Percentiles rank a stretch among this genome's conserved stretches.
phyloP scores from a whole-genome alignment of 1,140 invertebrate genomes.

The Dinothrombium tinctorium region DNA sequence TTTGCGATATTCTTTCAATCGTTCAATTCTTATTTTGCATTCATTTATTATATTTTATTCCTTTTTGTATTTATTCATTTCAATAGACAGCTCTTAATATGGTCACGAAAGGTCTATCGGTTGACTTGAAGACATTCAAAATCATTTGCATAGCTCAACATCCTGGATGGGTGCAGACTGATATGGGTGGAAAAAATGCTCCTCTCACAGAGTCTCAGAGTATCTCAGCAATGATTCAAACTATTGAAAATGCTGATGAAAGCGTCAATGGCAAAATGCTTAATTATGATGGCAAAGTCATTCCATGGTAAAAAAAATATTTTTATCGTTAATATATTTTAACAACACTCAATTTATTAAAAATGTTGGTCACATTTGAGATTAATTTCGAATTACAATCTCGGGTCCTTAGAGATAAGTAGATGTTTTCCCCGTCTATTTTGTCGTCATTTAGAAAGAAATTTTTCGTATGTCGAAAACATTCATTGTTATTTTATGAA shows the following conservation, averaged over 20 bases:
- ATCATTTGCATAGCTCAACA: conserved; percentile 51
- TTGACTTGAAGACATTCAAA: conserved; percentile 46
- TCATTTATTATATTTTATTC: conserved; percentile 1
- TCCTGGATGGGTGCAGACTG: conserved; percentile 73
- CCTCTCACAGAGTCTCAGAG: conserved; percentile 27
- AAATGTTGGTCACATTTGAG: too few relatives aligned
- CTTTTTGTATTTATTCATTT: conserved; percentile 18
- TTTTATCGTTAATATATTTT: too few relatives aligned
- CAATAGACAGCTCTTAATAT: conserved; percentile 56
- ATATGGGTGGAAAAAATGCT: conserved; percentile 58
- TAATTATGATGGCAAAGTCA: neutral
- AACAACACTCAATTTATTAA: too few relatives aligned
- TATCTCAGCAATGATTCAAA: neutral
- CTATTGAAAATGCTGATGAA: neutral
- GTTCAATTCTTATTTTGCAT: too few relatives aligned
- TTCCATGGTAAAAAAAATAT: neutral
- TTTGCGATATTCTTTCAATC: too few relatives aligned
- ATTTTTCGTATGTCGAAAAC: too few relatives aligned
- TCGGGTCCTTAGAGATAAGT: too few relatives aligned
- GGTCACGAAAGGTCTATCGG: conserved; percentile 54
- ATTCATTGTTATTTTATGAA: too few relatives aligned
- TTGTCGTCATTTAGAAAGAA: too few relatives aligned
- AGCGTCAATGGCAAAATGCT: neutral
- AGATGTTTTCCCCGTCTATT: too few relatives aligned
- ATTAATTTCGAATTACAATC: too few relatives aligned